phyloP scores from a whole-genome alignment of 2,888 invertebrate species.

The Celastrina argiolus region DNA sequence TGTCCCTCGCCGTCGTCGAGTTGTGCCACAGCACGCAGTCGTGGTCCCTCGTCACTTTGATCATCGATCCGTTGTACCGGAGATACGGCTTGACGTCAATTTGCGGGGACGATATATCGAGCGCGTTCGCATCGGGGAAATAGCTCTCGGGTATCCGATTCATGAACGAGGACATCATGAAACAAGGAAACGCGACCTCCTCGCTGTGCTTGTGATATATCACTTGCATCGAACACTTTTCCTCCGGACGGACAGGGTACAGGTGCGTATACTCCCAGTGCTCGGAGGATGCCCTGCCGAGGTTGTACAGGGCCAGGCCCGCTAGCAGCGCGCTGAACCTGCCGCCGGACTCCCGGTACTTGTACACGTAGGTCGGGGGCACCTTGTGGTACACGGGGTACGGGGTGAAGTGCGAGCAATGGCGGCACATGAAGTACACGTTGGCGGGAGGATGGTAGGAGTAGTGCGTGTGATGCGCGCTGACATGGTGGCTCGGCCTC shows the following conservation, averaged over 20 bases:
- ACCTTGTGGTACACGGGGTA: conserved; percentile 64
- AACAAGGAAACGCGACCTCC: conserved; percentile 59
- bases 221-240: conserved; percentile 62
- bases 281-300: conserved; percentile 52
- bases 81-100: conserved; percentile 51
- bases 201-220: conserved; percentile 53
- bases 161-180: conserved; percentile 64
- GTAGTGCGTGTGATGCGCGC: conserved; percentile 55
- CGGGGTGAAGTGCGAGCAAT: conserved; percentile 47
- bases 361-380: conserved; percentile 63
- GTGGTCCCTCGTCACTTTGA: conserved; percentile 51
- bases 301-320: conserved; percentile 64
- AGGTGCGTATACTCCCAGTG: conserved; percentile 45
- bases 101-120: conserved; percentile 56
- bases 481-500: conserved; percentile 43
- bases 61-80: conserved; percentile 42
- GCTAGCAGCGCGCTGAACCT: conserved; percentile 57
- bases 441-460: conserved; percentile 63
- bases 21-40: conserved; percentile 67
- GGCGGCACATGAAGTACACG: conserved; percentile 55
- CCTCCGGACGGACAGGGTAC: conserved; percentile 47
- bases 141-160: conserved; percentile 41
- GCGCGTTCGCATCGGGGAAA: conserved; percentile 39
- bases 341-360: conserved; percentile 55
- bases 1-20: conserved; percentile 47